Conservation (phyloP, 2,797 vertebrate species). For the Nasua narica region DNA sequence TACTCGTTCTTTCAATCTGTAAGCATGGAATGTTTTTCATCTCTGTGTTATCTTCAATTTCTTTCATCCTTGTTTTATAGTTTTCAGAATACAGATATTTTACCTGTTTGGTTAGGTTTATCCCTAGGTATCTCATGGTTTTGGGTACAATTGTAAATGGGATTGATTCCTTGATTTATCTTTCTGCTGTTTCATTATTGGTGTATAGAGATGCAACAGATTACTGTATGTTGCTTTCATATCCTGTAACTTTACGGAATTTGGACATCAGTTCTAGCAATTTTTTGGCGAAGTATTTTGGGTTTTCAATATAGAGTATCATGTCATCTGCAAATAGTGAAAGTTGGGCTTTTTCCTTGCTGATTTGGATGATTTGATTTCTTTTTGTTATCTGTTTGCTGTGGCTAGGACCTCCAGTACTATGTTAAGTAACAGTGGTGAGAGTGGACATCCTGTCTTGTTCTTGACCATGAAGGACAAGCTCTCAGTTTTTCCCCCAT, state of each 20-base stretch:
- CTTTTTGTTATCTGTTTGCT: too few species aligned
- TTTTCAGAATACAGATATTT: neutral
- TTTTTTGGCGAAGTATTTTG: neutral
- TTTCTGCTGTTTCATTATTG: neutral
- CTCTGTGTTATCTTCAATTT: neutral
- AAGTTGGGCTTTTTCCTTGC: neutral
- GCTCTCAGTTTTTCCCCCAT: too few species aligned
- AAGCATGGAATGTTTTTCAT: neutral
- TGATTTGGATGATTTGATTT: neutral
- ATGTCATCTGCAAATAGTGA: neutral
- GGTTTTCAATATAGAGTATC: neutral
- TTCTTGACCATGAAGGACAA: too few species aligned
- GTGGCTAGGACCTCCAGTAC: too few species aligned
- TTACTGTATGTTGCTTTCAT: neutral
- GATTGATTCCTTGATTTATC: neutral
- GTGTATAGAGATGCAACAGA: neutral
- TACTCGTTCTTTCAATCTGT: neutral
- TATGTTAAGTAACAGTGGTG: too few species aligned
- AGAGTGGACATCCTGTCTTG: too few species aligned
- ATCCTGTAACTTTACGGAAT: neutral
- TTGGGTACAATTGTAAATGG: neutral
- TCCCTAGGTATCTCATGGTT: neutral
- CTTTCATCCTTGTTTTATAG: neutral
- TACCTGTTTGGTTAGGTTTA: neutral
- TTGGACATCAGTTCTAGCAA: neutral